Evolutionary conservation across 2,888 invertebrate species (phyloP).

Genomic region (Xestia sexstrigata): DNA sequence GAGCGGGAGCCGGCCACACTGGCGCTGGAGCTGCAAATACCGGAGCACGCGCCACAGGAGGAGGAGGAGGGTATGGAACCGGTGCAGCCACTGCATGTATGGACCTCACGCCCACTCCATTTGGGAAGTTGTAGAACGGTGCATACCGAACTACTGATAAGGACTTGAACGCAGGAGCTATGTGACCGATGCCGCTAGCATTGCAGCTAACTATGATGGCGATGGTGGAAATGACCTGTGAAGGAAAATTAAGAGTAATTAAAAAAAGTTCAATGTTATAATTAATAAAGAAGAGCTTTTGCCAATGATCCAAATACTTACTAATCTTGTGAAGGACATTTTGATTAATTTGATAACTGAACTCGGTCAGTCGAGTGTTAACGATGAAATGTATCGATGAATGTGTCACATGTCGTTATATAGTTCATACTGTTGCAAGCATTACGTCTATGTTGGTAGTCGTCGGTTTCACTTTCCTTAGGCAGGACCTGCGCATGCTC

Average conservation of each 20-base stretch:
- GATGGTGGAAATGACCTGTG: conserved; percentile 79
- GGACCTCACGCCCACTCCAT: conserved; percentile 81
- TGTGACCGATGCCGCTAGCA: conserved; percentile 86
- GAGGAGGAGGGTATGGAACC: conserved; percentile 50
- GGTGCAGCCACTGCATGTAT: conserved; percentile 83
- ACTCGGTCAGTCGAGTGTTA: conserved; percentile 84
- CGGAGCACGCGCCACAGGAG: conserved; percentile 52
- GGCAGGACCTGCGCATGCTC: conserved; percentile 85
- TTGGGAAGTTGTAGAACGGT: conserved; percentile 87
- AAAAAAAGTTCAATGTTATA: neutral
- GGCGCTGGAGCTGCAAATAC: conserved; percentile 68
- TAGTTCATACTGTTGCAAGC: conserved; percentile 90
- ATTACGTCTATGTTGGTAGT: conserved; percentile 83
- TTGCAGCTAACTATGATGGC: conserved; percentile 84
- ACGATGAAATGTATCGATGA: conserved; percentile 82
- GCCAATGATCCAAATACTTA: conserved; percentile 72
- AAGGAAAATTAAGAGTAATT: conserved; percentile 55
- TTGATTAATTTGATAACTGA: conserved; percentile 72
- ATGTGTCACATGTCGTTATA: conserved; percentile 86
- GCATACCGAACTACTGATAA: conserved; percentile 86
- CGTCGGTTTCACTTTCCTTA: conserved; percentile 88
- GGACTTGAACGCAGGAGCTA: conserved; percentile 80
- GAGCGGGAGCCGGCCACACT: conserved; percentile 45
- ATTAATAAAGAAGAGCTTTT: neutral
- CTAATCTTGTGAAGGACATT: conserved; percentile 85